These are phyloP conservation scores for Falco novaeseelandiae DNA, from an alignment of 2,797 vertebrate species.

Conservation along the genomic window DNA sequence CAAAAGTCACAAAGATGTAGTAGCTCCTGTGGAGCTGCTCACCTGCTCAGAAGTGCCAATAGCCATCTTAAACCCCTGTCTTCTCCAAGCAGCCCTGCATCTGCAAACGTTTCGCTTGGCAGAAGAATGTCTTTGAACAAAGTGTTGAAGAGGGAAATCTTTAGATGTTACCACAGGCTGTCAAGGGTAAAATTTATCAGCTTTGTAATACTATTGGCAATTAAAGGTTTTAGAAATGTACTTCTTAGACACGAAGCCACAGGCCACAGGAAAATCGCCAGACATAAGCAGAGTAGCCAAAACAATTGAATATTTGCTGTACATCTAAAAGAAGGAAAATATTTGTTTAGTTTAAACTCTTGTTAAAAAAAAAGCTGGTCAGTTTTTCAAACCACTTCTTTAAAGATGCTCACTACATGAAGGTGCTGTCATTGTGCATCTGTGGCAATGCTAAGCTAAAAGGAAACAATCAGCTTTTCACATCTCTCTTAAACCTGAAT, in stretches of 20 bases:
- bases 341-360: not conserved
- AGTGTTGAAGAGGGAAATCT: not conserved
- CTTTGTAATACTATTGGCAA: not conserved
- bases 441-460: not conserved
- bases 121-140: not conserved
- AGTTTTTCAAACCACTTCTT: not conserved
- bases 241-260: not conserved
- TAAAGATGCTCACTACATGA: not conserved
- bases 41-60: fast-evolving
- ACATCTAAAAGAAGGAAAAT: not conserved
- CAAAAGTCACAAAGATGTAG: not conserved
- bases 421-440: not conserved
- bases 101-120: not conserved
- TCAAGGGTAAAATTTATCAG: not conserved
- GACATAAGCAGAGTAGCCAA: not conserved
- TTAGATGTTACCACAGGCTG: not conserved
- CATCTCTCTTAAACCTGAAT: not conserved
- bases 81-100: not conserved
- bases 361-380: not conserved
- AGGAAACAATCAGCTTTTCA: not conserved
- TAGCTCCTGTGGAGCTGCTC: not conserved
- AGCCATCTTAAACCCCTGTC: not conserved
- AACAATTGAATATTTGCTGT: not conserved
- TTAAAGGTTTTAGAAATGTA: not conserved
- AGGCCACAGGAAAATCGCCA: not conserved